Base-by-base conservation (phyloP, 2,113 vertebrate genomes). In the Halichoerus grypus region DNA sequence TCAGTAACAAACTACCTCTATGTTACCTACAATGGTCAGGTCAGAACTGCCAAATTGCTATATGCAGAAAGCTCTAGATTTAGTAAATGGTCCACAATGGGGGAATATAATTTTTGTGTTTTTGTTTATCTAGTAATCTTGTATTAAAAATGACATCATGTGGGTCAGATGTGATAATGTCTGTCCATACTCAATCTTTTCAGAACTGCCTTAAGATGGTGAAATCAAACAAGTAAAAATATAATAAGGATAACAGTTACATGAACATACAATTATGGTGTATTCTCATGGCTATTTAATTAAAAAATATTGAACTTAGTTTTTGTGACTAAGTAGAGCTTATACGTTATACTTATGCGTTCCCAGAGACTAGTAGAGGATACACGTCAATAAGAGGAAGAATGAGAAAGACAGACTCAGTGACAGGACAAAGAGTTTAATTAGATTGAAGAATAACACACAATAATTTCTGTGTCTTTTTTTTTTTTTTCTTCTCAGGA, bases 1-100 rank as follows among this genome's bases (percentile, higher is more conserved):
- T 99, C 99, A 0, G 98, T 99, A 94, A 99, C 99, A 91, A 99
- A 99, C 98, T 99, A 99, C 93, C 99, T 99, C 51, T 99, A 99
- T 61, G 96, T 99, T 95, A 99, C 99, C 0, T 99, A 99, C 97
- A 99, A 99, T 0, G 99, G 99, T n/a, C 99, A 99, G 99, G 99
- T 99, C 99, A 93, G 99, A 95, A 51, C 55, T 5, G 14, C 65
- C 0, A 1, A 80, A 67, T 0, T 19, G 14, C 4, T 4, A 1
- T 51, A 79, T 31, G 6, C 3, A 81, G 55, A 85, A 39, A 80
- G 5, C 24, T 88, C 57, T 90, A 80, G 28, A 81, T 65, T 96
- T 51, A 49, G 28, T 59, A 88, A 42, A 65, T 95, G 2, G 15
- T 65, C 15, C 24, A 74, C 3, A 8, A 8, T 79, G 53, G 22